phyloP scores from a whole-genome alignment of 2,113 vertebrate genomes.

The Caracal caracal region DNA sequence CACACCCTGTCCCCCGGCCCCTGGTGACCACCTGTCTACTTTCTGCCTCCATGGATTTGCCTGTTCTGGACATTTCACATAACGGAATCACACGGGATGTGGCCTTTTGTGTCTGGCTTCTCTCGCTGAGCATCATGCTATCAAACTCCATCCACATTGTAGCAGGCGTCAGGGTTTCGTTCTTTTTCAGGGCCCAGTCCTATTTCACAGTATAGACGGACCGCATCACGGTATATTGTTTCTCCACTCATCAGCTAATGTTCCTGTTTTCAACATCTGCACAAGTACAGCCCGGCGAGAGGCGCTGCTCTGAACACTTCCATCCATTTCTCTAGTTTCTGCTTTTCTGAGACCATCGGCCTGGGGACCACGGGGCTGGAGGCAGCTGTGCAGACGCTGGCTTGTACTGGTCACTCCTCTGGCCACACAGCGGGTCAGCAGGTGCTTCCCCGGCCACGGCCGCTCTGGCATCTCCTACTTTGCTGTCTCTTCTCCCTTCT shows the following conservation, averaged over 20 bases:
- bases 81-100: fast-evolving
- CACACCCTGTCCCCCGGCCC: background rate
- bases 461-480: background rate
- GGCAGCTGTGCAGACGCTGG: background rate
- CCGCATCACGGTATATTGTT: background rate
- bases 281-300: fast-evolving
- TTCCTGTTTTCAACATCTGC: too few relatives aligned
- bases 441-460: background rate
- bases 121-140: fast-evolving
- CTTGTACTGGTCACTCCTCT: fast-evolving
- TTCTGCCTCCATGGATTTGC: background rate
- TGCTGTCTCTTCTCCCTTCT: background rate
- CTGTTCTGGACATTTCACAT: background rate
- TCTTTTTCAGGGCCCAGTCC: background rate
- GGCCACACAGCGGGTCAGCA: fast-evolving
- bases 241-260: background rate
- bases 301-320: fast-evolving
- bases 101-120: background rate
- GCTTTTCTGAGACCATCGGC: too few relatives aligned
- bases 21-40: fast-evolving
- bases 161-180: fast-evolving
- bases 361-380: fast-evolving
- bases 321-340: fast-evolving
- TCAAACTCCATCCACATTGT: fast-evolving
- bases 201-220: fast-evolving